Percentiles rank a stretch among this genome's conserved stretches.
Conservation (phyloP, 2,113 vertebrate species). For the Myotis davidii region DNA sequence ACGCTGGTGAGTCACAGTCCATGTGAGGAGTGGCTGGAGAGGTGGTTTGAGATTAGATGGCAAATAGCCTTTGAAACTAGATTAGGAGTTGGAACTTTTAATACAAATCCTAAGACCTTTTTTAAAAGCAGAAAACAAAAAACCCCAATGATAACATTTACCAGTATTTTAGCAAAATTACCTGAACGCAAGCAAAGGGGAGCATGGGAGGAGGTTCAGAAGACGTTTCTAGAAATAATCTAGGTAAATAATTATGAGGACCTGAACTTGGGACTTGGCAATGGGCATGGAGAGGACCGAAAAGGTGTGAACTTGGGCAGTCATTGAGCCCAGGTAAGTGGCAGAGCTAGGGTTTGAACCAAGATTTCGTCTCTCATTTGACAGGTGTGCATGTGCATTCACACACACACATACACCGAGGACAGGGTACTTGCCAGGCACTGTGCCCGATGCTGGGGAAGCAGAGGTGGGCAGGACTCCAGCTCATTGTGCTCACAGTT, state of each 20-base stretch:
- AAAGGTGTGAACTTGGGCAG: rapidly evolving
- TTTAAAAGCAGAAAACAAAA: neutral
- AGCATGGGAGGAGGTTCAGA: neutral
- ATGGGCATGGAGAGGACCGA: neutral
- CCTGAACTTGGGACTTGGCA: neutral
- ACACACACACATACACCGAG: neutral
- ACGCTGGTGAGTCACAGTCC: conserved; percentile 36
- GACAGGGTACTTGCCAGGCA: neutral
- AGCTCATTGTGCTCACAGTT: neutral
- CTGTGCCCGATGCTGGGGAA: rapidly evolving
- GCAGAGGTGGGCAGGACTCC: neutral
- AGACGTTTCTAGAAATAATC: neutral
- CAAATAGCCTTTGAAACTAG: neutral
- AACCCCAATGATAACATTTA: neutral
- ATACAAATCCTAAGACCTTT: neutral
- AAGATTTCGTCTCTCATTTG: neutral
- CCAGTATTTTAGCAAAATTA: neutral
- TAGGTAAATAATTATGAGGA: neutral
- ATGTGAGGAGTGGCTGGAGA: neutral
- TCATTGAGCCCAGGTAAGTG: neutral
- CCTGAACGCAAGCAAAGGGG: neutral
- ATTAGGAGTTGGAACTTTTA: neutral
- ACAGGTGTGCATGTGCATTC: rapidly evolving
- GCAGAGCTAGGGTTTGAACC: neutral
- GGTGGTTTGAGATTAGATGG: neutral